These are phyloP conservation scores for Carettochelys insculpta DNA, from an alignment of 2,113 vertebrate genomes.

Conservation along the genomic window DNA sequence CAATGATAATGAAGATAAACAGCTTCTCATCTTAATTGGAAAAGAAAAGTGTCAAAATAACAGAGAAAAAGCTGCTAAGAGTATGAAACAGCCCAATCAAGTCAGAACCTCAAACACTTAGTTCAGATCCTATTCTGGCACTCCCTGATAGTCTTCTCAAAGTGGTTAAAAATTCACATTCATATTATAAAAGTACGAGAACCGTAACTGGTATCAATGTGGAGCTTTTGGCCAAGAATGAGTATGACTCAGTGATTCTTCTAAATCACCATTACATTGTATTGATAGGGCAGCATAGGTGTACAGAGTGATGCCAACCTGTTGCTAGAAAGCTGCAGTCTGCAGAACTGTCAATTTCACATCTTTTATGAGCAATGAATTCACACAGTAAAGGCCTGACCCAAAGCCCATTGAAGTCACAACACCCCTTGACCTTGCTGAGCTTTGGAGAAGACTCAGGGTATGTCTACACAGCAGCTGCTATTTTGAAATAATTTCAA, in stretches of 20 bases:
- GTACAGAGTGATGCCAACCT: background rate
- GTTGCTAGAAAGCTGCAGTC: background rate
- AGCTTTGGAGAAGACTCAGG: background rate
- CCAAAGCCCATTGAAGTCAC: background rate
- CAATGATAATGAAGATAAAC: constrained; percentile 17
- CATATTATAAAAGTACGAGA: background rate
- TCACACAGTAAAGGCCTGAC: background rate
- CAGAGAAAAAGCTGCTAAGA: background rate
- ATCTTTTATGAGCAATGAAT: background rate
- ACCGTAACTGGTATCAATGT: background rate
- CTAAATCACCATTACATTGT: background rate
- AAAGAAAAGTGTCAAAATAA: background rate
- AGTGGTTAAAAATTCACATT: background rate
- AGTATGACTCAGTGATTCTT: background rate
- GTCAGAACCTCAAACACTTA: background rate
- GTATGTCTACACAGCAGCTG: too few species aligned
- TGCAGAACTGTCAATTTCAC: background rate
- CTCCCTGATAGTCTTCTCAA: background rate
- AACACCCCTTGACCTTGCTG: background rate
- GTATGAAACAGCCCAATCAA: background rate
- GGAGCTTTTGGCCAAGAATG: background rate
- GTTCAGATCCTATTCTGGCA: background rate
- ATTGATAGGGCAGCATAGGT: background rate
- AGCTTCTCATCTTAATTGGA: background rate
- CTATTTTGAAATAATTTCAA: too few species aligned